Evolutionary conservation across 2,888 invertebrate genomes (phyloP), one percentile per base, ranked within the genome.

Genomic region (Germaria angustata): DNA sequence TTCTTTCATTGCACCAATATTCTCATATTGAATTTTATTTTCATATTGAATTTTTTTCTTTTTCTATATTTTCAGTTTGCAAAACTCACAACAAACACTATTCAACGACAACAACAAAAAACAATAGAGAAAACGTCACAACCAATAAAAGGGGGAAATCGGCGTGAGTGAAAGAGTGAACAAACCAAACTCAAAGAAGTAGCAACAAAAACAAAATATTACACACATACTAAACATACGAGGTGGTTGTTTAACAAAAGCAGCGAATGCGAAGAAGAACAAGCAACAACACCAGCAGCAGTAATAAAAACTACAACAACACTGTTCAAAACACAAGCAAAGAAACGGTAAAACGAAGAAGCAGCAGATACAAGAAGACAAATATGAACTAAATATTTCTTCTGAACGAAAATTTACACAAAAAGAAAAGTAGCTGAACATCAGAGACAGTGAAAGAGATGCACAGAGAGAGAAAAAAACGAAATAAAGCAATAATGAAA

Each of bases 311-410:
- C 36, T 41, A 79, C 63, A 72, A 77, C 77, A 75, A 61, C 22
- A 69, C 20, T 8, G 68, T 46, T 59, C 13, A 72, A 71, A 72
- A 79, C 32, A 65, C 78, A 78, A 86, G 84, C 84, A 86, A 87
- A 82, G 75, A 82, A 89, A 88, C 89, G 89, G 89, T 89, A 89
- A 88, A 89, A 86, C 88, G 89, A 88, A 89, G 89, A 89, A 86
- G 87, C 87, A 85, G 82, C 66, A 82, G 66, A 75, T 79, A 82
- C 75, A 80, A 87, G 86, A 81, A 83, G 84, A 73, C 85, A 84
- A 86, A 84, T 80, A 85, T 85, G 84, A 86, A 86, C 85, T 85
- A 85, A 85, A 84, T 86, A 85, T 81, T 72, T 78, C 59, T 82
- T 73, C 59, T 84, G 81, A 83, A 85, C 84, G 82, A 86, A 86